Evolutionary conservation across 2,113 vertebrate genomes (phyloP).

Genomic region (Nanorana parkeri): DNA sequence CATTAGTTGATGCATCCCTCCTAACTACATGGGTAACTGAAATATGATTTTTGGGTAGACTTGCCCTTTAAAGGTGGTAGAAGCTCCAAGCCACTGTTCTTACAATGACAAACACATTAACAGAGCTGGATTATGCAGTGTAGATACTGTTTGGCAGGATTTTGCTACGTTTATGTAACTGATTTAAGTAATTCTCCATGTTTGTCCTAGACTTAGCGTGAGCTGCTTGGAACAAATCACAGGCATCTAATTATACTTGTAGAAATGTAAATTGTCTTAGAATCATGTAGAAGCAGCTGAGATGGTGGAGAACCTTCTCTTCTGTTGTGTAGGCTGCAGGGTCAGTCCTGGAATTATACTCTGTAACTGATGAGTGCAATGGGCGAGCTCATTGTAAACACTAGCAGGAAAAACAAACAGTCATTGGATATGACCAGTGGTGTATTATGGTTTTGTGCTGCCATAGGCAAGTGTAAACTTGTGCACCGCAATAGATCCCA

Average conservation of each 20-base stretch:
- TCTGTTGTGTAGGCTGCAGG: conserved; percentile 8
- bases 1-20: too few species aligned
- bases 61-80: too few species aligned
- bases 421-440: too few species aligned
- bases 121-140: background rate
- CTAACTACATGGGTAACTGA: too few species aligned
- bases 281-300: conserved; percentile 20
- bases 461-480: too few species aligned
- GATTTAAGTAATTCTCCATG: background rate
- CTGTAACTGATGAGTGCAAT: conserved; percentile 15
- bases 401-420: conserved; percentile 12
- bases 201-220: conserved; percentile 35
- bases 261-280: conserved; percentile 37
- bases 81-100: too few species aligned
- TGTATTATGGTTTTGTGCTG: too few species aligned
- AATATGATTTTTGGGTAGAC: too few species aligned
- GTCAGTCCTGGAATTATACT: conserved; percentile 11
- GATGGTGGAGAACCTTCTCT: conserved; percentile 4
- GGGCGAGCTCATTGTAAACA: conserved; percentile 16
- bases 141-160: background rate
- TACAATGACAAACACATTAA: background rate
- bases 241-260: conserved; percentile 34
- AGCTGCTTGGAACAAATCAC: conserved; percentile 17
- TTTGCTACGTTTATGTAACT: background rate
- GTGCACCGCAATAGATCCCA: too few species aligned